Percentiles rank a stretch among this genome's conserved stretches.
Evolutionary conservation across 2,113 vertebrate species (phyloP).

Genomic region (Mesembrinibis cayennensis): DNA sequence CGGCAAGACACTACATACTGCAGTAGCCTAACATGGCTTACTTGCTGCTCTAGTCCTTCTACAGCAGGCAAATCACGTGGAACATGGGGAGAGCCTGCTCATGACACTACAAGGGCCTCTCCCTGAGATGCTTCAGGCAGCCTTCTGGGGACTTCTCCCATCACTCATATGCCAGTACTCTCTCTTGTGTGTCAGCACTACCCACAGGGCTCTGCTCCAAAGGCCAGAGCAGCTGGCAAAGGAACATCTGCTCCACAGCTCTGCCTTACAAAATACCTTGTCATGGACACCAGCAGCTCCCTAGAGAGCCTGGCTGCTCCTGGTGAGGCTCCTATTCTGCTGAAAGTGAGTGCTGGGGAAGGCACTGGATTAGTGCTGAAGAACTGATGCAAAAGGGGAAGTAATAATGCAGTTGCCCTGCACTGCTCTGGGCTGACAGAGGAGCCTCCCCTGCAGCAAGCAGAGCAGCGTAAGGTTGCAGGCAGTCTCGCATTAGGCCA

Average conservation of each 20-base stretch:
- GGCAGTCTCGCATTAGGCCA: neutral
- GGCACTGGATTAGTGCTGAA: neutral
- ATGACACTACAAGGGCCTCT: neutral
- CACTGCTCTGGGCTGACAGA: neutral
- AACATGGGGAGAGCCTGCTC: neutral
- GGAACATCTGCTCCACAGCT: neutral
- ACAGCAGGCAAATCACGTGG: neutral
- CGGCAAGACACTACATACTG: neutral
- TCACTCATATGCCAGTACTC: neutral
- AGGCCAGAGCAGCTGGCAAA: neutral
- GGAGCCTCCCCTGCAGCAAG: neutral
- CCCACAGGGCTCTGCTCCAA: neutral
- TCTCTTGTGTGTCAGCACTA: neutral
- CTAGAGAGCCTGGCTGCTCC: neutral
- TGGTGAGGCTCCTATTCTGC: neutral
- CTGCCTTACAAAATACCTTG: neutral
- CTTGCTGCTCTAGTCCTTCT: neutral
- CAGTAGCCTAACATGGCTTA: neutral
- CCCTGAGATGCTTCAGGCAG: neutral
- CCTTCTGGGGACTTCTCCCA: neutral
- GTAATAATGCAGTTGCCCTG: neutral
- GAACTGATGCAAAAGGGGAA: neutral
- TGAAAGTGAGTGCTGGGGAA: neutral
- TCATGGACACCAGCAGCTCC: neutral
- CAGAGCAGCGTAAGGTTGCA: neutral